Base-by-base conservation (phyloP, 1,140 invertebrate genomes). In the Platorchestia sp. region DNA sequence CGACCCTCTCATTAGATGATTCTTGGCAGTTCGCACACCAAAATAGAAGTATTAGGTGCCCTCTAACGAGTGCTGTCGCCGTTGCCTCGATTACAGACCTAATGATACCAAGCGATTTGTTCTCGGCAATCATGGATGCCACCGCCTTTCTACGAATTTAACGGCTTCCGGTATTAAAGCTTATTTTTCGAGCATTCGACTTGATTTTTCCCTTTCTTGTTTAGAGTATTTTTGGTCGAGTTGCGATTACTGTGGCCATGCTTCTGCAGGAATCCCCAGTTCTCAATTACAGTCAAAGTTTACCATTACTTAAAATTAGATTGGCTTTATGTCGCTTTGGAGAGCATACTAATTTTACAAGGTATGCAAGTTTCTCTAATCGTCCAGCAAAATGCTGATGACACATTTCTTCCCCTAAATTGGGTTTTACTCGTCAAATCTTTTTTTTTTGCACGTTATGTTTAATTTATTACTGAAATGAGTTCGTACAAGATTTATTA, bases 81-180 rank as follows among this genome's bases (percentile, higher is more conserved):
- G 45, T 45, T 36, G 45, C 40, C 7, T 45, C 91, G 91, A 93
- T 93, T 93, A 93, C 91, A 93, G 44, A 44, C 91, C 45, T 45
- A 93, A 93, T 44, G 91, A 93, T 93, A n/a, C 91, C 43, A 45
- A 93, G n/a, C 91, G 40, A 93, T 93, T 93, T 44, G 91, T 93
- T 47, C 91, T 44, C 91, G 10, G 43, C 44, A 93, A 93, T 93
- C 91, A 45, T 93, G 43, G 91, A 22, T 93, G 91, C 91, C 91
- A 93, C 91, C 91, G 91, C 91, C 91, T 93, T 93, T 93, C 91
- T 93, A 93, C 91, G 91, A 45, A 93, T 93, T 93, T 93, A 89
- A 93, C 91, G 41, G 44, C 91, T 45, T 93, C 91, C 91, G 91
- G 91, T 16, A 45, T 93, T 93, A 47, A 93, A 7, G 91, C 91